Conservation (phyloP, 2,888 invertebrate genomes). For the Synanthedon myopaeformis region DNA sequence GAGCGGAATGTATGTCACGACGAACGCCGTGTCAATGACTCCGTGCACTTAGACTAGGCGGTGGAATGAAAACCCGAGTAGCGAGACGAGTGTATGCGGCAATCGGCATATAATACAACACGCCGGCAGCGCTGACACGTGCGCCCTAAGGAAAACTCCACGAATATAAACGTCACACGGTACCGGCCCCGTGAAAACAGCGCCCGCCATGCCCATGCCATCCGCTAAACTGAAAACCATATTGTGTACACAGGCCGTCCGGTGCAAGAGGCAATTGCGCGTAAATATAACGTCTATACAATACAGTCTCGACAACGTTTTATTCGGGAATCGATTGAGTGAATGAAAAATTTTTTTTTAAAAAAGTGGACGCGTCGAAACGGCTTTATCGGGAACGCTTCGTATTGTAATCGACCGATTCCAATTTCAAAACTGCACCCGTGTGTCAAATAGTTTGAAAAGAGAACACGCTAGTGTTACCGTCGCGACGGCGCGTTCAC, state of each 20-base stretch:
- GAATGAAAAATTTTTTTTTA: conserved; percentile 6
- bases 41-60: conserved; percentile 26
- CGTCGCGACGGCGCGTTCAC: conserved; percentile 44
- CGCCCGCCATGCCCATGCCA: conserved; percentile 12
- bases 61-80: conserved; percentile 20
- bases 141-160: conserved; percentile 31
- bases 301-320: conserved; percentile 13
- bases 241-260: conserved; percentile 24
- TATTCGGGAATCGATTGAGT: conserved; percentile 22
- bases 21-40: conserved; percentile 58
- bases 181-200: conserved; percentile 20
- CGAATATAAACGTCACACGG: conserved; percentile 10
- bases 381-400: conserved; percentile 13
- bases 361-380: conserved; percentile 21
- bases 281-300: conserved; percentile 25
- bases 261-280: conserved; percentile 29
- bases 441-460: conserved; percentile 27
- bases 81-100: conserved; percentile 3
- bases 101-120: conserved; percentile 24
- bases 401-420: conserved; percentile 26
- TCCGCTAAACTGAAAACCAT: conserved; percentile 19
- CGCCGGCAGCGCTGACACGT: conserved; percentile 43
- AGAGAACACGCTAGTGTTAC: conserved; percentile 35
- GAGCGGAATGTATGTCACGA: conserved; percentile 65
- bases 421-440: conserved; percentile 39